phyloP scores from a whole-genome alignment of 2,888 invertebrate genomes.

The Leptopilina myrica region DNA sequence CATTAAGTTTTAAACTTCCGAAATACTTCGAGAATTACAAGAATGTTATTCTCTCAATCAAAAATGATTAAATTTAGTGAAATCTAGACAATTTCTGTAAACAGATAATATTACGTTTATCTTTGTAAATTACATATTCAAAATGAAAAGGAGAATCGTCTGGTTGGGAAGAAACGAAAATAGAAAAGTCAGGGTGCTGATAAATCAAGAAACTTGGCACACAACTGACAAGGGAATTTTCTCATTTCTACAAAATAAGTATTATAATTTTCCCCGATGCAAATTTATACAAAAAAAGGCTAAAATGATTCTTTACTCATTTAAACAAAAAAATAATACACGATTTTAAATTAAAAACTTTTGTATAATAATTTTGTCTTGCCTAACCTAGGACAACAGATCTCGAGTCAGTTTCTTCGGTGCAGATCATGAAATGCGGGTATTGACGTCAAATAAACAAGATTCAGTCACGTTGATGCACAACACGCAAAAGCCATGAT shows the following conservation, averaged over 20 bases:
- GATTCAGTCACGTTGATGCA: constrained; percentile 25
- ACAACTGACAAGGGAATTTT: constrained; percentile 12
- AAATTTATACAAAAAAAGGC: too few relatives aligned
- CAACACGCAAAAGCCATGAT: constrained; percentile 48
- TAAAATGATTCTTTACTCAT: too few relatives aligned
- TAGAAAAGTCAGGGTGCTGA: constrained; percentile 30
- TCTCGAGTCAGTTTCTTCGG: constrained; percentile 10
- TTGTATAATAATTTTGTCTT: neutral
- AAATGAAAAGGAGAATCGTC: constrained; percentile 12
- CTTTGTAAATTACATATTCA: neutral
- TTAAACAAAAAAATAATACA: too few relatives aligned
- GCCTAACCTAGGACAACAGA: constrained; percentile 26
- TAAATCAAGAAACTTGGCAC: constrained; percentile 30
- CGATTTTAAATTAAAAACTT: neutral
- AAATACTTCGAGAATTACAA: neutral
- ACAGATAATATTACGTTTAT: neutral
- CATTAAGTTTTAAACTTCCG: neutral
- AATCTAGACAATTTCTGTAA: neutral
- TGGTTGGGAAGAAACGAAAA: constrained; percentile 20
- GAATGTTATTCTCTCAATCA: neutral
- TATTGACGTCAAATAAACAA: constrained; percentile 11
- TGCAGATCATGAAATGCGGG: constrained; percentile 10
- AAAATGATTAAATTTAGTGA: too few relatives aligned
- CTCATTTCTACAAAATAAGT: neutral
- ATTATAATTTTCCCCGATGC: too few relatives aligned